Conservation (phyloP, 2,797 vertebrate species). For the Artibeus jamaicensis region DNA sequence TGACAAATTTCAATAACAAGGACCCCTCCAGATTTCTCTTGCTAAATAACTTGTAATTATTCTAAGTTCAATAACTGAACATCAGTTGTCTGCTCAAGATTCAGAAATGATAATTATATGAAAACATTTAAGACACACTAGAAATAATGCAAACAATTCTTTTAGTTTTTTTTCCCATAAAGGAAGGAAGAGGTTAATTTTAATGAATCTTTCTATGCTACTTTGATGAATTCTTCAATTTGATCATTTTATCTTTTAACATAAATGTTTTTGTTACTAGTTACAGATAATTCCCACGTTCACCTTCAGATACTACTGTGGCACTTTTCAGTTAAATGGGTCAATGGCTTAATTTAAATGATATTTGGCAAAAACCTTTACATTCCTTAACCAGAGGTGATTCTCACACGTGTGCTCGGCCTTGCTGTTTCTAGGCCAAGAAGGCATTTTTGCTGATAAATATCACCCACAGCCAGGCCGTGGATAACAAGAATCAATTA, state of each 20-base stretch:
- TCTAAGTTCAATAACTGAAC: background rate
- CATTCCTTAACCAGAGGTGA: background rate
- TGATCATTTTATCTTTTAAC: background rate
- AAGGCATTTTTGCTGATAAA: slow-evolving; percentile 69
- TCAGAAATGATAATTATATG: background rate
- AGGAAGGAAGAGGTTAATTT: background rate
- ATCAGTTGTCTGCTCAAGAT: background rate
- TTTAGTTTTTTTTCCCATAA: background rate
- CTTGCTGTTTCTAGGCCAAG: background rate
- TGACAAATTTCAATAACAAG: slow-evolving; percentile 12
- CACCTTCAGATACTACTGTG: background rate
- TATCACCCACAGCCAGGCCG: slow-evolving; percentile 53
- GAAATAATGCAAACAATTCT: background rate
- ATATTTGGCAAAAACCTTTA: background rate
- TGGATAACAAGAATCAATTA: slow-evolving; percentile 79
- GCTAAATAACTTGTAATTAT: background rate
- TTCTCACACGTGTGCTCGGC: background rate
- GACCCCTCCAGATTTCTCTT: background rate
- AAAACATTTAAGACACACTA: background rate
- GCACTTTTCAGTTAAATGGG: background rate
- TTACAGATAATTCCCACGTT: background rate
- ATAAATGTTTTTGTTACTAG: background rate
- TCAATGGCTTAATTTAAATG: slow-evolving; percentile 23
- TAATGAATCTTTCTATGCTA: background rate
- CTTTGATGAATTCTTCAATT: background rate